Percentiles rank a stretch among this genome's conserved stretches.
Evolutionary conservation across 2,888 invertebrate species (phyloP).

Genomic region (Ischnus inquisitorius): DNA sequence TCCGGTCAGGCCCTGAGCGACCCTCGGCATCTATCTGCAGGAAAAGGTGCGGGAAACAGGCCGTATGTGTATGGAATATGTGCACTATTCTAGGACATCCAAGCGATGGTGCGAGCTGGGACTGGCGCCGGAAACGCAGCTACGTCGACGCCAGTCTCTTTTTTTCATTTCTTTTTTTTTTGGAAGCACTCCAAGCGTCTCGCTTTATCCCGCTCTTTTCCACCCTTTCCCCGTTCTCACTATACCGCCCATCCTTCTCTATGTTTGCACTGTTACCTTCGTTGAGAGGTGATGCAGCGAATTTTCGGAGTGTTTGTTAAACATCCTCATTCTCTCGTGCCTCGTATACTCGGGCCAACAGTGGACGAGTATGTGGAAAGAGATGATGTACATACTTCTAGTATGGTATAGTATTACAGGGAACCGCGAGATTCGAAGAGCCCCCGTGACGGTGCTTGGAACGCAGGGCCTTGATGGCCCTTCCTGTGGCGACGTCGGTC

Average conservation of each 20-base stretch:
- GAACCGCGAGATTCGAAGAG: constrained; percentile 6
- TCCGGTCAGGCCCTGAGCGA: constrained; percentile 28
- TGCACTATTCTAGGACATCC: constrained; percentile 16
- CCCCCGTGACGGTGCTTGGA: not conserved
- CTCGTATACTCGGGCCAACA: constrained; percentile 66
- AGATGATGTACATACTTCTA: constrained; percentile 20
- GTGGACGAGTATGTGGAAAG: constrained; percentile 56
- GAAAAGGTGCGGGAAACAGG: constrained; percentile 8
- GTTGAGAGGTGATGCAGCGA: constrained; percentile 80
- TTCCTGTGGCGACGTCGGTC: not conserved
- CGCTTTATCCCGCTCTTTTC: constrained; percentile 50
- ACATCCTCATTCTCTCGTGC: constrained; percentile 74
- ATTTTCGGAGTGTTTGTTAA: constrained; percentile 82
- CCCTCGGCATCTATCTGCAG: not conserved
- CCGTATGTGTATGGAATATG: not conserved
- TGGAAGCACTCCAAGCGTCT: constrained; percentile 75
- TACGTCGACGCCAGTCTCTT: constrained; percentile 37
- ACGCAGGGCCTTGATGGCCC: not conserved
- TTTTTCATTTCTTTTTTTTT: constrained; percentile 69
- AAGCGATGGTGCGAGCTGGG: not conserved
- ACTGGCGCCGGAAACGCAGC: constrained; percentile 55
- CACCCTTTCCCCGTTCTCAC: constrained; percentile 30
- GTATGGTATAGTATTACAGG: not conserved
- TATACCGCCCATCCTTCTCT: constrained; percentile 31
- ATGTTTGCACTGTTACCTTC: constrained; percentile 75